Evolutionary conservation across 2,113 vertebrate genomes (phyloP).

Genomic region (Corvus cornix): DNA sequence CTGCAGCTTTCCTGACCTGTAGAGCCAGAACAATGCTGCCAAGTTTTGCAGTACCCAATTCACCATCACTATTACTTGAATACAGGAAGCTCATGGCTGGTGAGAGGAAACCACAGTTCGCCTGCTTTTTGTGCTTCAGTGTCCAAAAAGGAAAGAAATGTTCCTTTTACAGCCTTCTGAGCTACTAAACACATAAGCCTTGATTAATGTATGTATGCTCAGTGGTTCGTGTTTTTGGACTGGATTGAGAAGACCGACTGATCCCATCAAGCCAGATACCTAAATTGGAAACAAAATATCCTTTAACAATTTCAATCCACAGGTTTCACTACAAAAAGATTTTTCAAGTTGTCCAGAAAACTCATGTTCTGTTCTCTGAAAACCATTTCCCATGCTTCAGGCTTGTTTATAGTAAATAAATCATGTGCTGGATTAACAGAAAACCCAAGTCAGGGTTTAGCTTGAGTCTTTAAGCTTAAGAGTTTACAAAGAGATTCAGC

Average conservation of each 20-base stretch:
- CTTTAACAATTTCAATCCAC: neutral
- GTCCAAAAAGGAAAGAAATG: neutral
- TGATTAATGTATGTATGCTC: neutral
- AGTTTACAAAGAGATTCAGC: neutral
- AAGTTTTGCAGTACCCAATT: neutral
- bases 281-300: neutral
- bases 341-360: conserved; percentile 13
- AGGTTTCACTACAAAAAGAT: neutral
- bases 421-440: conserved; percentile 22
- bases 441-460: conserved; percentile 3
- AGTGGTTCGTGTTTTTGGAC: neutral
- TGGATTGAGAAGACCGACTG: neutral
- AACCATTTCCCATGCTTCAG: conserved; percentile 8
- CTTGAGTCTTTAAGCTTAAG: neutral
- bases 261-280: neutral
- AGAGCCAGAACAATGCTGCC: neutral
- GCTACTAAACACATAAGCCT: neutral
- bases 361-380: neutral
- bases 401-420: conserved; percentile 48
- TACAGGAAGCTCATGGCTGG: neutral
- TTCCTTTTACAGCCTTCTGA: neutral
- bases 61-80: neutral
- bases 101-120: neutral
- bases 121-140: neutral
- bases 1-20: neutral